Evolutionary conservation across 2,113 vertebrate genomes (phyloP), one percentile per base, ranked within the genome.

Genomic region (Tupaia tana): DNA sequence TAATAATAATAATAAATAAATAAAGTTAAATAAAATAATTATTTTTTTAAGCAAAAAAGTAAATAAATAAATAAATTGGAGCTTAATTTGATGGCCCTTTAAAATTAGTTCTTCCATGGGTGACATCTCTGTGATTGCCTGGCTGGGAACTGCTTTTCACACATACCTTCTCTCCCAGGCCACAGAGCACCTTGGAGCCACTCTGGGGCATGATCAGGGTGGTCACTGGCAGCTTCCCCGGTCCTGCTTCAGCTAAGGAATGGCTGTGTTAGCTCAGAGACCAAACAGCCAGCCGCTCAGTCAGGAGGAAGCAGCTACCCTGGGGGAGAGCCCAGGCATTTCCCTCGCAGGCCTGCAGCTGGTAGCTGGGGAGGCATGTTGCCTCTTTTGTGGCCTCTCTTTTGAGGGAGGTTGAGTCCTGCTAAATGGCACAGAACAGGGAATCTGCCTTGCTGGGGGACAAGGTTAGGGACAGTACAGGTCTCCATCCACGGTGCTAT

Each of bases 161-260:
- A 4, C 74, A 61, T 56, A 52, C 2, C 0, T 13, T 22, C 8
- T n/a, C 66, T 73, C 69, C 29, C 54, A 9, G 58, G 79, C 58
- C 63, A 0, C 3, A 4, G 56, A 89, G 52, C 0, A 1, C 20
- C 16, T 15, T 13, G 0, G 16, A 34, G 31, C 10, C 18, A 2
- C 71, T 22, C 27, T 0, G 9, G 73, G 15, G n/a, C 0, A 0
- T 9, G 20, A 74, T 24, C 1, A n/a, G 58, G 13, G 19, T 2
- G 0, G 13, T 10, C 56, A 6, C 2, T 9, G 52, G 29, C 0
- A 0, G 11, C 29, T 9, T 67, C 27, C 7, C n/a, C 4, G 1
- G 0, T 27, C 79, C n/a, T 24, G 1, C 29, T 22, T 13, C 15
- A 2, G 67, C 5, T 14, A 56, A 75, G 9, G 61, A 18, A 19